A percentile compares a stretch with the other conserved stretches of the same genome.
These are phyloP conservation scores for Pristionchus pacificus DNA, from an alignment of 1,140 invertebrate genomes.

Conservation along the genomic window DNA sequence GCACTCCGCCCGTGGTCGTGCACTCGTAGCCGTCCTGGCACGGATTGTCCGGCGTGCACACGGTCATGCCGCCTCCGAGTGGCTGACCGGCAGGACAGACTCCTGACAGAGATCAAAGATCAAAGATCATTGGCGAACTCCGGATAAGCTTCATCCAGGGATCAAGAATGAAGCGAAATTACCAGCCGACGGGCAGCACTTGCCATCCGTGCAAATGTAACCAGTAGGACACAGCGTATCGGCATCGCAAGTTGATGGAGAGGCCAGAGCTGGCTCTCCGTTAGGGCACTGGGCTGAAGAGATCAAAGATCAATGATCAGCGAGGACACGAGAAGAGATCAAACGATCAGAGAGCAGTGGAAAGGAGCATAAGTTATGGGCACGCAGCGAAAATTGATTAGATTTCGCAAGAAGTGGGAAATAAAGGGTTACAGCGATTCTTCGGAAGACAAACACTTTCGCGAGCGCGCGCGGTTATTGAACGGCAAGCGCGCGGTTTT, in stretches of 20 bases:
- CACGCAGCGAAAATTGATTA: no score
- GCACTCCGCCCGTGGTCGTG: constrained; percentile 47
- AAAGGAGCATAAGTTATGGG: no score
- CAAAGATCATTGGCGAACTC: neutral
- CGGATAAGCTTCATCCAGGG: no score
- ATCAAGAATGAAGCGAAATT: no score
- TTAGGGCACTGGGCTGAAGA: constrained; percentile 44
- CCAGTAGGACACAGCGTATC: constrained; percentile 47
- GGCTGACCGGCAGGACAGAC: constrained; percentile 52
- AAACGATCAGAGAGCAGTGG: no score
- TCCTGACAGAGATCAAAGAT: constrained; percentile 19
- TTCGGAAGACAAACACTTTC: no score
- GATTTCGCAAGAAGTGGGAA: no score
- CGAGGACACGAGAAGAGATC: no score
- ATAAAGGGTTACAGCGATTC: no score
- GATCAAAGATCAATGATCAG: neutral
- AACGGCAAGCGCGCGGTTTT: no score
- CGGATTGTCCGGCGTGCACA: constrained; percentile 46
- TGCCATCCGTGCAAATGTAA: constrained; percentile 46
- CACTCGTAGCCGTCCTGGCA: constrained; percentile 56
- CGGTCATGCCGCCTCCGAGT: constrained; percentile 49
- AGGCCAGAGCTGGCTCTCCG: constrained; percentile 43
- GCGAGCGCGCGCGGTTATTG: no score
- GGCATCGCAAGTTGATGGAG: constrained; percentile 50
- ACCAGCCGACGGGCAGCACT: constrained; percentile 51